Base-by-base conservation (phyloP, 1,140 invertebrate species). In the Drosophila equinoxialis region DNA sequence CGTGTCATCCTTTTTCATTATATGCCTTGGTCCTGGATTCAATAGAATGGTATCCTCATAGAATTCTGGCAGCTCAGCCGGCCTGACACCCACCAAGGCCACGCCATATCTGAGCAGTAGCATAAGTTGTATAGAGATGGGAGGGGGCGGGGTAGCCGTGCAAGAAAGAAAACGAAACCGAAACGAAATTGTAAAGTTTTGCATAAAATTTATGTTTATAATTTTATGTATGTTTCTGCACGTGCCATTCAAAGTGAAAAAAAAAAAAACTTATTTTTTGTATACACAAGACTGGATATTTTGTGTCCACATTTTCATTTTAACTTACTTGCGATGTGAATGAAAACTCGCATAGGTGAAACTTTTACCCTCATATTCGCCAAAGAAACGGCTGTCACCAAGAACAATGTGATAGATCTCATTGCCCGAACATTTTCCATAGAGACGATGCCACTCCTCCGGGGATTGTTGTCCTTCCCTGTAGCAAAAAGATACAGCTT, bases 321-420 rank as follows among this genome's bases (percentile, higher is more conserved):
- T 20, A 39, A 93, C 95, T 94, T 94, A 99, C 96, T 99, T 99
- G 93, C 98, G 94, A 93, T 99, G 98, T 63, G 98, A 98, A 93
- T 99, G 98, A 92, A 99, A 99, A 85, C 97, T 98, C 62, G 98
- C 98, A 92, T 99, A 99, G 11, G 98, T 99, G 93, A 99, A 99
- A 93, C 98, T 98, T 93, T 99, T 99, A 17, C 98, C 98, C 92
- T 98, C 97, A 91, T 99, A 99, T 93, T 99, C 98, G 3, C 98
- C 97, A 84, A 99, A 99, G 93, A 99, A 99, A 62, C 98, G 95
- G 82, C 97, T 98, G 92, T 99, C 98, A 11, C 96, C 96, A 30
- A 99, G 94, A 63, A 96, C 95, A 79, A 99, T 99, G 93, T 99
- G 98, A 93, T 99, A 99, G 87, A 99, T 99, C 94, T 99, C 98